A percentile compares a stretch with the other conserved stretches of the same genome.
Conservation (phyloP, 2,888 invertebrate genomes). For the Schizotus pectinicornis region DNA sequence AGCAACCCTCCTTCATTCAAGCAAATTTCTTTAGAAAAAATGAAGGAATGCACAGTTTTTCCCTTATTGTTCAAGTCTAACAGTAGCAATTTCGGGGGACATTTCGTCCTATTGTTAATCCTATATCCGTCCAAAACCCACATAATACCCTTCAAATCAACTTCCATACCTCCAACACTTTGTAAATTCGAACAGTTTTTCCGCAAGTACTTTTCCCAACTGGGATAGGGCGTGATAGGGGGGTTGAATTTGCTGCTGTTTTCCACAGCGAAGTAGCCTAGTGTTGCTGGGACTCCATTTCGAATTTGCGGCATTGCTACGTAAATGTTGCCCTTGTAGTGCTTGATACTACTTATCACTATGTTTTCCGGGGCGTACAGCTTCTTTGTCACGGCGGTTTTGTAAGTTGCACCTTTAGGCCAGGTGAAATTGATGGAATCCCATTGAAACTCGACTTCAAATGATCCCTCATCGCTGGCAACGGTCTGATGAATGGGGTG, state of each 20-base stretch:
- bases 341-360: slow-evolving; percentile 71
- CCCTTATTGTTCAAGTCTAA: slow-evolving; percentile 67
- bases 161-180: slow-evolving; percentile 75
- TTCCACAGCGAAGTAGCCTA: slow-evolving; percentile 60
- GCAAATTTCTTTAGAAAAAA: slow-evolving; percentile 67
- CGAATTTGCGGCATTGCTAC: slow-evolving; percentile 71
- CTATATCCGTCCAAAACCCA: slow-evolving; percentile 68
- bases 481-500: no score
- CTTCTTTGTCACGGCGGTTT: slow-evolving; percentile 62
- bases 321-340: slow-evolving; percentile 70
- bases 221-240: slow-evolving; percentile 71
- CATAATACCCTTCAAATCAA: slow-evolving; percentile 73
- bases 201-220: slow-evolving; percentile 67
- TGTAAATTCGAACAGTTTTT: slow-evolving; percentile 69
- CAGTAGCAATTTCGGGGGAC: slow-evolving; percentile 71
- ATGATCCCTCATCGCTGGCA: no score
- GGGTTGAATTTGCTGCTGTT: slow-evolving; percentile 58
- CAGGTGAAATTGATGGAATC: slow-evolving; percentile 71
- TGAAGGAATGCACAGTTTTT: slow-evolving; percentile 63
- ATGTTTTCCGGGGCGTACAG: slow-evolving; percentile 72
- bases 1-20: slow-evolving; percentile 65
- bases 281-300: slow-evolving; percentile 72
- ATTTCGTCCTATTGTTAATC: slow-evolving; percentile 63
- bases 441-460: slow-evolving; percentile 65
- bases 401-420: slow-evolving; percentile 64